Evolutionary conservation across 2,888 invertebrate genomes (phyloP).

Genomic region (Cheilosia pagana): DNA sequence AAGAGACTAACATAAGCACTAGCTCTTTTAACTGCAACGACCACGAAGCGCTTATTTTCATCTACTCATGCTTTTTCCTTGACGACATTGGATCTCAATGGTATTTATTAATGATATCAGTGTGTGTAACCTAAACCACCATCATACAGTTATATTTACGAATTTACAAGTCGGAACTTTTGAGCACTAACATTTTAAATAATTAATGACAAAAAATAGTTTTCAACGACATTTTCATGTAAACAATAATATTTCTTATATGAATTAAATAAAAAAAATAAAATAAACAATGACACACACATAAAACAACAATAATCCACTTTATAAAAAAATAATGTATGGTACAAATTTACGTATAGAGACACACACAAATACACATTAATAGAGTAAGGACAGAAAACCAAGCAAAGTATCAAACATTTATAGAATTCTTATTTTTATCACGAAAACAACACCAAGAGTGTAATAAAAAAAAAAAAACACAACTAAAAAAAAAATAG

Average conservation of each 20-base stretch:
- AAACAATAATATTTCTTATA: background rate
- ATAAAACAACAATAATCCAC: conserved; percentile 31
- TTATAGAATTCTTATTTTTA: conserved; percentile 38
- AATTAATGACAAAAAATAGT: no score
- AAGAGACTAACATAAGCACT: no score
- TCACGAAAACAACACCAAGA: conserved; percentile 72
- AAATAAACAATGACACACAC: conserved; percentile 19
- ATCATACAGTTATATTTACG: no score
- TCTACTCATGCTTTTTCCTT: no score
- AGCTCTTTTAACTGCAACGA: no score
- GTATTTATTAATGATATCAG: no score
- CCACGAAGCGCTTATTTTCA: no score
- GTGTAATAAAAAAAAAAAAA: conserved; percentile 18
- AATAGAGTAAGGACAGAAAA: conserved; percentile 78
- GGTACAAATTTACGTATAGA: conserved; percentile 28
- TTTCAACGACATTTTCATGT: no score
- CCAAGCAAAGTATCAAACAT: conserved; percentile 78
- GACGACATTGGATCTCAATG: no score
- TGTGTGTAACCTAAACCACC: no score
- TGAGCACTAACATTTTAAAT: no score
- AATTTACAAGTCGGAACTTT: no score
- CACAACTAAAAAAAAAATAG: conserved; percentile 17
- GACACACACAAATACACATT: conserved; percentile 35
- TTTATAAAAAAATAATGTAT: background rate
- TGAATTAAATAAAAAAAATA: conserved; percentile 2